These are phyloP conservation scores for Limnothrissa miodon DNA, from an alignment of 2,113 vertebrate genomes.

Conservation along the genomic window DNA sequence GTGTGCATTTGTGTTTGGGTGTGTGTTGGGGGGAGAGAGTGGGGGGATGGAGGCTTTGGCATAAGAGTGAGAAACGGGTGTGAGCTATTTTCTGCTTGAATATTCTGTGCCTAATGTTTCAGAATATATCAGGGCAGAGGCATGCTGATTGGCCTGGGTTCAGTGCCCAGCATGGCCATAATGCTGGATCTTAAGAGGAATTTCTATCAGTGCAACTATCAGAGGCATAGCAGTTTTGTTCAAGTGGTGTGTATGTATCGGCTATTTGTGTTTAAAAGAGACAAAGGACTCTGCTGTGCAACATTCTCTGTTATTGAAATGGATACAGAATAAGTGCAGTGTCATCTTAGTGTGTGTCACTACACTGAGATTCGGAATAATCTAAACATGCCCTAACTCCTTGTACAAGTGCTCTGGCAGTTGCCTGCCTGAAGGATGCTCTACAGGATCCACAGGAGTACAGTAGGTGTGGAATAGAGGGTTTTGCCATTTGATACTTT, in stretches of 20 bases:
- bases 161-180: neutral
- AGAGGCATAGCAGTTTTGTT: neutral
- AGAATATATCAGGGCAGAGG: neutral
- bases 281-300: neutral
- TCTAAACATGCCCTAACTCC: too few species aligned
- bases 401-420: too few species aligned
- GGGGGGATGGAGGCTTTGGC: neutral
- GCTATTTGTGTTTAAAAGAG: neutral
- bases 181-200: neutral
- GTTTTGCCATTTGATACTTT: too few species aligned
- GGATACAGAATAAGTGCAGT: neutral
- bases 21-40: too few species aligned
- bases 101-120: neutral
- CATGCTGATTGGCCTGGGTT: neutral
- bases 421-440: neutral
- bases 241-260: neutral
- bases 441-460: too few species aligned
- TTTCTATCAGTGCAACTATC: neutral
- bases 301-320: neutral
- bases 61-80: neutral
- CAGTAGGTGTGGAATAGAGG: too few species aligned
- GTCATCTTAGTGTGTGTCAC: neutral
- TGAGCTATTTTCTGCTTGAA: neutral
- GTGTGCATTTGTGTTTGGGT: neutral
- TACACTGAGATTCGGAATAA: too few species aligned